phyloP scores from a whole-genome alignment of 2,797 vertebrate species.

The Lithobates sylvaticus region DNA sequence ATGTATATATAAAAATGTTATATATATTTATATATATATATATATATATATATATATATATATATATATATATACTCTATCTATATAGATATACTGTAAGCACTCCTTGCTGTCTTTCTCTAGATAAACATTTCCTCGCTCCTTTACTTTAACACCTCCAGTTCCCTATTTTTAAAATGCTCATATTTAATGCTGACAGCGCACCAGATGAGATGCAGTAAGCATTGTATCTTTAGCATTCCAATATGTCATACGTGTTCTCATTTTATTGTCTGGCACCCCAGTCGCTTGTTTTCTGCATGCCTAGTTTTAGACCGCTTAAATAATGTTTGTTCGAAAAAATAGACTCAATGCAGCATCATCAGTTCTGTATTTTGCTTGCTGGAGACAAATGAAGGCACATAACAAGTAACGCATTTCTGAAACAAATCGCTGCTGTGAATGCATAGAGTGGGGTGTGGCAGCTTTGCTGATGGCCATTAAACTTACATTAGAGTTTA shows the following conservation, averaged over 20 bases:
- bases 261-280: not conserved
- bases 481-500: too few species aligned
- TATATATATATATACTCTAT: too few species aligned
- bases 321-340: slow-evolving; percentile 15
- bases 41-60: too few species aligned
- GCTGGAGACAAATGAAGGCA: slow-evolving; percentile 4
- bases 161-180: not conserved
- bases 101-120: not conserved
- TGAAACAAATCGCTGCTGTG: not conserved
- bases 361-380: slow-evolving; percentile 3
- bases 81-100: too few species aligned
- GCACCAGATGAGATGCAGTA: not conserved
- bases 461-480: too few species aligned
- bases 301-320: slow-evolving; percentile 29
- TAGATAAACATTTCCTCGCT: not conserved
- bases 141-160: not conserved
- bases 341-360: not conserved
- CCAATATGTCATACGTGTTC: not conserved
- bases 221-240: not conserved
- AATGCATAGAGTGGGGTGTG: not conserved
- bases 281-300: not conserved
- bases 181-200: slow-evolving; percentile 5
- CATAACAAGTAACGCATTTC: not conserved
- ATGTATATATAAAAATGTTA: too few species aligned
- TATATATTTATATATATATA: too few species aligned